A percentile compares a stretch with the other conserved stretches of the same genome.
phyloP scores from a whole-genome alignment of 1,140 invertebrate genomes.

The Hycleus phaleratus region DNA sequence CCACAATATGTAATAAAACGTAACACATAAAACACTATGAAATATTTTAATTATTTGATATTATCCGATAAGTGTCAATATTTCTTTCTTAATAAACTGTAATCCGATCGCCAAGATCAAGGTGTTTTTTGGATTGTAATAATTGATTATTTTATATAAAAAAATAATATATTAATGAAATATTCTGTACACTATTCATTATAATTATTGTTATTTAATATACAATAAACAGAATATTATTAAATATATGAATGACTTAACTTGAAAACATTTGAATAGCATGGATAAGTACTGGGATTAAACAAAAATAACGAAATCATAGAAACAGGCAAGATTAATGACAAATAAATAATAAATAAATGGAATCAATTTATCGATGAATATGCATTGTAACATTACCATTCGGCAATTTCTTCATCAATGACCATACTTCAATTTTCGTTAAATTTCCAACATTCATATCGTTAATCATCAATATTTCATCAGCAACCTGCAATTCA shows the following conservation, averaged over 20 bases:
- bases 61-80: too few species aligned
- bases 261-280: conserved; percentile 10
- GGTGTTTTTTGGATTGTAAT: too few species aligned
- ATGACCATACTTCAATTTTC: conserved; percentile 87
- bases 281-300: conserved; percentile 1
- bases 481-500: conserved; percentile 74
- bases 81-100: too few species aligned
- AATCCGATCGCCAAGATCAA: too few species aligned
- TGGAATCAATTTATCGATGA: conserved; percentile 26
- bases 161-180: too few species aligned
- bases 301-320: neutral
- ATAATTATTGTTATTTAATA: neutral
- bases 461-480: conserved; percentile 76
- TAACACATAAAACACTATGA: too few species aligned
- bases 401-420: conserved; percentile 80
- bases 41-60: too few species aligned
- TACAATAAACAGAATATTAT: conserved; percentile 7
- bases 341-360: conserved; percentile 12
- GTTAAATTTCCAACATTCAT: conserved; percentile 73
- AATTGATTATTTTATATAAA: too few species aligned
- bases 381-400: conserved; percentile 55
- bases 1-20: too few species aligned
- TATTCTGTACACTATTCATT: too few species aligned
- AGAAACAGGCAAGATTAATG: conserved; percentile 1
- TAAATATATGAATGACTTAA: conserved; percentile 12